Percentiles rank a stretch among this genome's conserved stretches.
These are phyloP conservation scores for Mesodorylaimus sp. DNA, from an alignment of 2,888 invertebrate genomes.

Conservation along the genomic window DNA sequence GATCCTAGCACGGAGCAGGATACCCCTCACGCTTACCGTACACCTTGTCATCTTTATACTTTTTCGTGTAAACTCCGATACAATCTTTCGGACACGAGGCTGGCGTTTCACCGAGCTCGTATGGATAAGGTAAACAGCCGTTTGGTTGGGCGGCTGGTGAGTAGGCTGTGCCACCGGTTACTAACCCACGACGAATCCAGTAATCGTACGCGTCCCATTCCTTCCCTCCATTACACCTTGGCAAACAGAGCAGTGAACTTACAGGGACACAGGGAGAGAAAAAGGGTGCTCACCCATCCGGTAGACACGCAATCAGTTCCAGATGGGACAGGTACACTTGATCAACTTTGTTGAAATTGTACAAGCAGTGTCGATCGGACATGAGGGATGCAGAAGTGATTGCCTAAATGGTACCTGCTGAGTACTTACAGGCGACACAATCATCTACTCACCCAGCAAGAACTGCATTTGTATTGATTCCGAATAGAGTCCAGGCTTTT, in stretches of 20 bases:
- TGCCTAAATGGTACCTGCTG: neutral
- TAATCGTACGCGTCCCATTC: neutral
- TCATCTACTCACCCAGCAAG: constrained; percentile 7
- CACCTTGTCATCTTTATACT: too few species aligned
- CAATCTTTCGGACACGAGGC: neutral
- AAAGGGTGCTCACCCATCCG: neutral
- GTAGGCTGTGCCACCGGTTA: neutral
- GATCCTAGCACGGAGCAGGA: too few species aligned
- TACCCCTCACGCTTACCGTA: too few species aligned
- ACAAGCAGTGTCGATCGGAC: neutral
- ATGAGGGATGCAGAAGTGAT: neutral
- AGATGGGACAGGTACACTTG: neutral
- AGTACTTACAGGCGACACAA: too few species aligned
- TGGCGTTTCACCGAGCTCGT: neutral
- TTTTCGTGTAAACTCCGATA: too few species aligned
- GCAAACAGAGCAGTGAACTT: neutral
- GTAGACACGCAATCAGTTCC: neutral
- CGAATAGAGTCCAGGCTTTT: too few species aligned
- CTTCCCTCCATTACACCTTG: neutral
- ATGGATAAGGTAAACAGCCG: neutral
- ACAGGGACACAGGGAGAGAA: neutral
- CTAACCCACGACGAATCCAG: neutral
- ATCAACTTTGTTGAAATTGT: neutral
- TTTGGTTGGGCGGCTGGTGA: neutral
- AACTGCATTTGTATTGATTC: constrained; percentile 3